Evolutionary conservation across 2,797 vertebrate species (phyloP), one percentile per base, ranked within the genome.

Genomic region (Poeciliopsis gracilis): DNA sequence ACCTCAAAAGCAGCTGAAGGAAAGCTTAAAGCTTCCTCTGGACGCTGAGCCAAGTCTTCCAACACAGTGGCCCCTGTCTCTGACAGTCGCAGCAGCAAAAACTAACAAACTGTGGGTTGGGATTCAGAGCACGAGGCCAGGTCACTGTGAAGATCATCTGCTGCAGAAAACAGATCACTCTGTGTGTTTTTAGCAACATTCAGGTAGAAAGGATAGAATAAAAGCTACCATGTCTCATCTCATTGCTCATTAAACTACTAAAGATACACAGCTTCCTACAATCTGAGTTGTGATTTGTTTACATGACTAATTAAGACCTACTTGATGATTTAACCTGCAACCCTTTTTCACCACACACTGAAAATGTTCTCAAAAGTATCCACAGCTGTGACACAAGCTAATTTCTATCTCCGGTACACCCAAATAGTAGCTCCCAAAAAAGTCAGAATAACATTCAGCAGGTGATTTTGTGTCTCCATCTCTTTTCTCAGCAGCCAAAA

Each of bases 101-200:
- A 84, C 76, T 80, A 83, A 86, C 82, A 84, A 82, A 85, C 81
- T 28, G 51, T 8, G 1, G 75, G 47, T 38, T 15, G 67, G 76
- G 78, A 80, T 55, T 33, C 77, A 53, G 73, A 82, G 57, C 23
- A 16, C 0, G 46, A 72, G 57, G 73, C 41, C 72, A 7, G 84
- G 84, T 82, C 74, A 49, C 67, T 2, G 79, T 74, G 16, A 25
- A 72, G 53, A 81, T 51, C 28, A 77, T 86, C 59, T 59, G 73
- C 61, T 75, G 38, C 84, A 87, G 79, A 80, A 85, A 79, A 80
- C 55, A 66, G 66, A 82, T 76, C 85, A 72, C 75, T 75, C 30
- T 46, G 12, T 47, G 36, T 33, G 72, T 43, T 75, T 80, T 38
- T 7, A 69, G 8, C 25, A 51, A 82, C 20, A 20, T 20, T 73